Evolutionary conservation across 92 coral and sea anemone genomes (phyloP).

Genomic region (Epizoanthus fatuus): DNA sequence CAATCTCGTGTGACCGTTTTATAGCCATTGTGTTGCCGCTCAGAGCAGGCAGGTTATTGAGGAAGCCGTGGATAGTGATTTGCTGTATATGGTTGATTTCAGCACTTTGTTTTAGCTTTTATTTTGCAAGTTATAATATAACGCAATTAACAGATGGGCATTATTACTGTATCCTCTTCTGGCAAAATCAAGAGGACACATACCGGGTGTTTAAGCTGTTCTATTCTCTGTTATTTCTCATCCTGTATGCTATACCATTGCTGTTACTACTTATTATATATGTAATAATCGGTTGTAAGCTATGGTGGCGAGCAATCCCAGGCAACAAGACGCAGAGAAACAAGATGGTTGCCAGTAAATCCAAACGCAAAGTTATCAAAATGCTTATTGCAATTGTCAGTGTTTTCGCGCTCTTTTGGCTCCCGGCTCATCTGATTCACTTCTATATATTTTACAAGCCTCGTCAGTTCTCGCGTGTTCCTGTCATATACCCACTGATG

Average conservation of each 20-base stretch:
- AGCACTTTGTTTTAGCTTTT: conserved; percentile 5
- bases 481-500: not conserved
- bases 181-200: conserved; percentile 13
- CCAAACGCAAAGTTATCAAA: conserved; percentile 28
- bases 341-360: conserved; percentile 10
- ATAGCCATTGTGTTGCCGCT: conserved; percentile 31
- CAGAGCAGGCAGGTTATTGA: not conserved
- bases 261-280: conserved; percentile 2
- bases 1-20: conserved; percentile 33
- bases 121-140: not conserved
- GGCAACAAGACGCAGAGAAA: conserved; percentile 2
- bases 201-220: not conserved
- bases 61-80: not conserved
- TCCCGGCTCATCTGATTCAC: conserved; percentile 28
- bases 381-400: conserved; percentile 11
- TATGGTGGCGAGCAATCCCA: conserved; percentile 25
- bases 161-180: not conserved
- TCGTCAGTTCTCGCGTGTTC: not conserved
- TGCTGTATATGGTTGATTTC: conserved; percentile 13
- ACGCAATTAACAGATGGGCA: not conserved
- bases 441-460: not conserved
- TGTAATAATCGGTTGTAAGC: conserved; percentile 8
- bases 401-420: conserved; percentile 33
- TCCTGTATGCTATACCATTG: conserved; percentile 20
- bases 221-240: not conserved